Conservation (phyloP, 1,140 invertebrate species). For the Bursaphelenchus mucronatus region DNA sequence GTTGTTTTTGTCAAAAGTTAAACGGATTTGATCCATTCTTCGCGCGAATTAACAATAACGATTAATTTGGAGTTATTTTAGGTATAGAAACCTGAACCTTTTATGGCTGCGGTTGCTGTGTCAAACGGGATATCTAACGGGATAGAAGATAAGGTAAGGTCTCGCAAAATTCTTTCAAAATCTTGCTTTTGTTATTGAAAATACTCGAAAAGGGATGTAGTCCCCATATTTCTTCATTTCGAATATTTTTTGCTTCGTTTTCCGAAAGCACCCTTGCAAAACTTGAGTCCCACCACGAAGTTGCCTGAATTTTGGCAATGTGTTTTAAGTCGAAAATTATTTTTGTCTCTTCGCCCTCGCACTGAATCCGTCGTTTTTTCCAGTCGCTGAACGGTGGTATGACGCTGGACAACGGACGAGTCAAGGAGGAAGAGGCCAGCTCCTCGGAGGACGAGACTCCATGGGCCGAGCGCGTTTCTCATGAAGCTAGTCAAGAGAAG, state of each 20-base stretch:
- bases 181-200: neutral
- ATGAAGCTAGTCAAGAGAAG: neutral
- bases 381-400: neutral
- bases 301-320: neutral
- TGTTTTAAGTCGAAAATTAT: too few relatives aligned
- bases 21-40: neutral
- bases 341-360: too few relatives aligned
- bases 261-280: neutral
- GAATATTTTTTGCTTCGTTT: neutral
- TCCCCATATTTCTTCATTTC: neutral
- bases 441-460: constrained; percentile 22
- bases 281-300: neutral
- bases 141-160: neutral
- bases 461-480: constrained; percentile 23
- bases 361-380: neutral
- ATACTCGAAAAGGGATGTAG: neutral
- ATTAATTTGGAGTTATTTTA: neutral
- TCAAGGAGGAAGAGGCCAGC: neutral
- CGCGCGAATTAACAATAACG: neutral
- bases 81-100: neutral
- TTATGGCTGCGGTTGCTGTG: neutral
- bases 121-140: constrained; percentile 3
- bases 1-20: neutral
- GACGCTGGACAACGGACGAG: neutral
- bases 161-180: neutral